Conservation (phyloP, 2,888 invertebrate genomes). For the Drosophila nigricruria region DNA sequence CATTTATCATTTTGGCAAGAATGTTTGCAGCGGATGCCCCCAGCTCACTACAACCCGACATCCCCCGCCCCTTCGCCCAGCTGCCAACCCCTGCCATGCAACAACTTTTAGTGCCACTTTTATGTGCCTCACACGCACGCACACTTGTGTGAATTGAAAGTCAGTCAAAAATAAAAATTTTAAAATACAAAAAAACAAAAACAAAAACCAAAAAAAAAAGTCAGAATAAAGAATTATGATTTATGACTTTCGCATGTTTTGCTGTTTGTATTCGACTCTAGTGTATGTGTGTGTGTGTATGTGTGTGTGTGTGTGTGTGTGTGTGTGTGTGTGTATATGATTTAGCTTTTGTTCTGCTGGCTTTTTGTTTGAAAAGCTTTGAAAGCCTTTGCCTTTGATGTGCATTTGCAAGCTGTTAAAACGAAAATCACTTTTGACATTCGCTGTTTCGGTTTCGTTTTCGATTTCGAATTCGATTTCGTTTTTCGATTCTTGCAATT, state of each 20-base stretch:
- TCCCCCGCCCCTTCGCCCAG: not conserved
- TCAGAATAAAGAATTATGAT: constrained; percentile 79
- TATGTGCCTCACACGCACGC: constrained; percentile 43
- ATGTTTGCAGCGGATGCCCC: constrained; percentile 44
- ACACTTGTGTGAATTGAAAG: constrained; percentile 68
- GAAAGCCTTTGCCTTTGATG: constrained; percentile 66
- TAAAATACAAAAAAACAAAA: constrained; percentile 18
- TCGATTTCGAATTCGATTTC: constrained; percentile 10
- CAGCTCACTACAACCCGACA: not conserved
- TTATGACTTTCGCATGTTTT: constrained; percentile 79
- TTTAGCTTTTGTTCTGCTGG: constrained; percentile 41
- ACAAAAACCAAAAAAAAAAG: constrained; percentile 43
- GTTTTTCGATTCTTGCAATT: constrained; percentile 39
- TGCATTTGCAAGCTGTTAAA: constrained; percentile 54
- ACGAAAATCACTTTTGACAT: constrained; percentile 77
- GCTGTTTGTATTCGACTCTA: constrained; percentile 13
- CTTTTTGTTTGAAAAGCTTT: constrained; percentile 46
- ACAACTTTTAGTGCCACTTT: constrained; percentile 68
- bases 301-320: constrained; percentile 19
- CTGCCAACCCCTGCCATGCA: not conserved
- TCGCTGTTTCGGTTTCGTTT: constrained; percentile 39
- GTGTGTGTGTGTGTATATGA: constrained; percentile 28
- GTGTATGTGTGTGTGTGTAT: not conserved
- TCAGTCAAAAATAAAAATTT: constrained; percentile 46
- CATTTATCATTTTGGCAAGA: constrained; percentile 77